These are phyloP conservation scores for Protophormia terraenovae DNA, from an alignment of 2,888 invertebrate genomes.

Conservation along the genomic window DNA sequence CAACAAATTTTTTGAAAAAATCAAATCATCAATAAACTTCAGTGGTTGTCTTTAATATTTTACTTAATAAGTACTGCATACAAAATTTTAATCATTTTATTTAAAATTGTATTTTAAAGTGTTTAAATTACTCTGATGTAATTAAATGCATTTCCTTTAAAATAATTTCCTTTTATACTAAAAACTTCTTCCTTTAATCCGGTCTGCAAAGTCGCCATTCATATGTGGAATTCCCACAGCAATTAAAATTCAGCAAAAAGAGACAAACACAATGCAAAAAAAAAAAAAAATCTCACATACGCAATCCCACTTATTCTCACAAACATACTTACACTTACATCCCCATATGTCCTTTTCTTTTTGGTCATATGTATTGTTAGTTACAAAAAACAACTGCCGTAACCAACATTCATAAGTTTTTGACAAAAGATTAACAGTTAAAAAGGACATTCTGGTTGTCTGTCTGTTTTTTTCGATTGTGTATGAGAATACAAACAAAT, in stretches of 20 bases:
- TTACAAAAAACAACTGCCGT: constrained; percentile 5
- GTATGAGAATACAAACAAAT: constrained; percentile 21
- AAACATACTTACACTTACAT: neutral
- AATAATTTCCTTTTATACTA: too few relatives aligned
- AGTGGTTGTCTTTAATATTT: too few relatives aligned
- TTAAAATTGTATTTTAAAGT: too few relatives aligned
- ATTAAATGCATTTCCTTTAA: too few relatives aligned
- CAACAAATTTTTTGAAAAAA: too few relatives aligned
- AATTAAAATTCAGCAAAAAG: constrained; percentile 78
- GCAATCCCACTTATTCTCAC: constrained; percentile 15
- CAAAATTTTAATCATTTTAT: too few relatives aligned
- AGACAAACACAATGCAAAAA: neutral
- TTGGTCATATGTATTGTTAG: constrained; percentile 28
- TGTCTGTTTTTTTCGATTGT: too few relatives aligned
- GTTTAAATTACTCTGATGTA: too few relatives aligned
- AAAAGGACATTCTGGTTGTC: constrained; percentile 46
- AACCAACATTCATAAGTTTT: constrained; percentile 26
- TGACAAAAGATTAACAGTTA: constrained; percentile 51
- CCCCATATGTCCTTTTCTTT: constrained; percentile 41
- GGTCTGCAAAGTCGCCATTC: constrained; percentile 74
- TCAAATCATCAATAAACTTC: too few relatives aligned
- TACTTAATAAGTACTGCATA: too few relatives aligned
- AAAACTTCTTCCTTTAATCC: constrained; percentile 42
- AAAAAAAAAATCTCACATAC: neutral
- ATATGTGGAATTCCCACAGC: constrained; percentile 81